Evolutionary conservation across 2,797 vertebrate species (phyloP), one percentile per base, ranked within the genome.

Genomic region (Sebastes jordani): DNA sequence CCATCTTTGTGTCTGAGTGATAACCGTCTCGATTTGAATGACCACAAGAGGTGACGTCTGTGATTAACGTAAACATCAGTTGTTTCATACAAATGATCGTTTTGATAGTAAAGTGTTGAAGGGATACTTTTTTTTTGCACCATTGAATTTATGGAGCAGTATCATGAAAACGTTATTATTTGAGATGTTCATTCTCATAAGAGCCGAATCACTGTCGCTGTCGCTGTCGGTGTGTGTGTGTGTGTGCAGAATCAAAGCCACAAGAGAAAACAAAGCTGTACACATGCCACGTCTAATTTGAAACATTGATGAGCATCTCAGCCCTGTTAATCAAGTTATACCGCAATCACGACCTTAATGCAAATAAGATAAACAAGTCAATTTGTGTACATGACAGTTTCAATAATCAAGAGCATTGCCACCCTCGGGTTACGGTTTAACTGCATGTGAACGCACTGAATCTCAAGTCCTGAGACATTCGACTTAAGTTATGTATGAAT

Each of bases 291-390:
- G 22, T 55, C 42, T 71, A 61, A 82, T 82, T 38, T 78, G 30
- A 83, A 75, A 81, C 70, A 67, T 13, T 71, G 60, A 64, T 80
- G 81, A 84, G 76, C 58, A 77, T 76, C 71, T 80, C 69, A 67
- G 42, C 67, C 52, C 27, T 74, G 69, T 79, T 88, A 80, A 89
- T 89, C 54, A 76, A 72, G 74, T 84, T 86, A 76, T 36, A 56
- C 27, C 60, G 64, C 61, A 85, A 86, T 86, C 71, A 86, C 68
- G 42, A 87, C 54, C 75, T 62, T 60, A 55, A 75, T 71, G 73
- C 22, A 86, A 83, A 86, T 71, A 78, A 81, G 81, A 87, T 59
- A 69, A 86, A 81, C 63, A 82, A 74, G 74, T 74, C 67, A 60
- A 66, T 80, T 67, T 83, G 77, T 79, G 83, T 74, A 80, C 55